Percentiles rank a stretch among this genome's conserved stretches.
Evolutionary conservation across 2,797 vertebrate genomes (phyloP).

Genomic region (Pogonophryne albipinna): DNA sequence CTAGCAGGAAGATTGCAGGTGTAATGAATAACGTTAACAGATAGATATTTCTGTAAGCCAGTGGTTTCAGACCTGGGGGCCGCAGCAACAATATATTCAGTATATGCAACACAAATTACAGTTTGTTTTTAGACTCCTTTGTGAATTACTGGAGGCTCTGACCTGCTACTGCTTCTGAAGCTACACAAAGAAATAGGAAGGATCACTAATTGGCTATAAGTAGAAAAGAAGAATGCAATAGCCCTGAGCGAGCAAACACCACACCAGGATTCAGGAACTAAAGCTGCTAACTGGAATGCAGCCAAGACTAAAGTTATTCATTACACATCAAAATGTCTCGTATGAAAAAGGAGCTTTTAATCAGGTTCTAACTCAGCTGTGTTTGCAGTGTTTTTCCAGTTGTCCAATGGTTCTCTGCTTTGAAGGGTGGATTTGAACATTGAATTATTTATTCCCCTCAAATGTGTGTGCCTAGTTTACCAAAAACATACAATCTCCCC

Average conservation of each 20-base stretch:
- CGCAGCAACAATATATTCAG: too few species aligned
- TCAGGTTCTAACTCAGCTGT: background rate
- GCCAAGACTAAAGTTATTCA: background rate
- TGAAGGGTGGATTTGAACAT: background rate
- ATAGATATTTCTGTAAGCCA: too few species aligned
- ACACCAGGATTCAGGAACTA: background rate
- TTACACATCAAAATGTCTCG: background rate
- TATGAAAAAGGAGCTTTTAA: background rate
- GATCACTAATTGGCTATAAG: too few species aligned
- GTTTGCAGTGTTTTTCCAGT: background rate
- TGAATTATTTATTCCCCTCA: background rate
- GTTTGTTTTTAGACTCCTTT: too few species aligned
- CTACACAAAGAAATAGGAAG: too few species aligned
- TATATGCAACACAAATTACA: too few species aligned
- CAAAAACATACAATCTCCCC: conserved; percentile 4
- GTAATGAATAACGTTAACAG: background rate
- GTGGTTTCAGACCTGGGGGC: too few species aligned
- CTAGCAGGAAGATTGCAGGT: background rate
- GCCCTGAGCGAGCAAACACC: background rate
- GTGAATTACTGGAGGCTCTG: too few species aligned
- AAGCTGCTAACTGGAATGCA: background rate
- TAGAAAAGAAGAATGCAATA: background rate
- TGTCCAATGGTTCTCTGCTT: background rate
- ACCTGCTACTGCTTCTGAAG: too few species aligned
- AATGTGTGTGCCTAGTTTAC: conserved; percentile 25